phyloP scores from a whole-genome alignment of 53 echinoderm and acorn worm genomes.

The Hippasteria phrygiana region DNA sequence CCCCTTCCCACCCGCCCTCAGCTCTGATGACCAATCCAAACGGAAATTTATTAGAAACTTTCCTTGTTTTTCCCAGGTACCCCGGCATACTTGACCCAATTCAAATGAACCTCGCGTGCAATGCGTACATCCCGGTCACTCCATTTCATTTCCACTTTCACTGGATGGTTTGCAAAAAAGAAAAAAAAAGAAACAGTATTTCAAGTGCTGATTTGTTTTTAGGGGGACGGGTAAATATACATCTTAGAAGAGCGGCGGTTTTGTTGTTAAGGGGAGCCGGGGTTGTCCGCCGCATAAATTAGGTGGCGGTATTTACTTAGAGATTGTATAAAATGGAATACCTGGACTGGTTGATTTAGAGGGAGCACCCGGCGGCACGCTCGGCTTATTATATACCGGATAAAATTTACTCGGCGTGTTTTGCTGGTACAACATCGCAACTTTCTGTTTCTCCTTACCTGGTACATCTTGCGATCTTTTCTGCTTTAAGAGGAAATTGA shows the following conservation, averaged over 20 bases:
- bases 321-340: constrained; percentile 40
- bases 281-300: constrained; percentile 39
- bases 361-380: background rate
- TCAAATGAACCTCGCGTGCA: constrained; percentile 16
- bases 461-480: too few relatives aligned
- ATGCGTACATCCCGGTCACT: background rate
- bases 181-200: background rate
- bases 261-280: background rate
- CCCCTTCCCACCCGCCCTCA: too few relatives aligned
- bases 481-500: too few relatives aligned
- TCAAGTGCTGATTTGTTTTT: constrained; percentile 30
- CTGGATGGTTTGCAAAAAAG: background rate
- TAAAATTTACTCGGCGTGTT: too few relatives aligned
- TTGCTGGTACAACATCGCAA: too few relatives aligned
- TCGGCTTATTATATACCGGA: too few relatives aligned
- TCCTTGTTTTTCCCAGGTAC: background rate
- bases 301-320: constrained; percentile 43
- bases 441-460: too few relatives aligned
- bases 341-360: constrained; percentile 42
- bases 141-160: background rate
- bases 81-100: constrained; percentile 20
- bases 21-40: too few relatives aligned
- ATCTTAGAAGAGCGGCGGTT: background rate
- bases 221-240: constrained; percentile 37
- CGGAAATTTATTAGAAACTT: background rate